Evolutionary conservation across 1,140 invertebrate species (phyloP).

Genomic region (Drosophila chauvacae): DNA sequence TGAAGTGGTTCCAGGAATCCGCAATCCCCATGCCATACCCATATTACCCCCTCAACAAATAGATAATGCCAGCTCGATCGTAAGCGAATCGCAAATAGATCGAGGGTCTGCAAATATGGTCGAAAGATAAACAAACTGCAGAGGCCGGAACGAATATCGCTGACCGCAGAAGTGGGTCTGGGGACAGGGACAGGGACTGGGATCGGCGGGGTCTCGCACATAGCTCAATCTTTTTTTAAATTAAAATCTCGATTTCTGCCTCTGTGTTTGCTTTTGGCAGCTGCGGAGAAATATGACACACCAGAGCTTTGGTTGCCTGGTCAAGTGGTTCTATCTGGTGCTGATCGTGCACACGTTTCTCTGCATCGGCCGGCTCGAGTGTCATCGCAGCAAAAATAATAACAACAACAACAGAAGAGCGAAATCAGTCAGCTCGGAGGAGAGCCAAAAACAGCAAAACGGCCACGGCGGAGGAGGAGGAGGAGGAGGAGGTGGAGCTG

Average conservation of each 20-base stretch:
- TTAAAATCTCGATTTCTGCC: conserved; percentile 32
- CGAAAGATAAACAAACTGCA: conserved; percentile 37
- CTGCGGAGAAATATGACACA: conserved; percentile 70
- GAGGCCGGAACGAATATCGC: conserved; percentile 8
- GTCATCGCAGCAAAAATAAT: conserved; percentile 66
- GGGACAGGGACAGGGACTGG: not conserved
- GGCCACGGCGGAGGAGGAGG: conserved; percentile 17
- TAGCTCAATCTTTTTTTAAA: conserved; percentile 9
- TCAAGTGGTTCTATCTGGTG: conserved; percentile 80
- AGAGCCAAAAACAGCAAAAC: conserved; percentile 58
- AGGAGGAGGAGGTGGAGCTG: not conserved
- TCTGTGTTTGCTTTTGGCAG: conserved; percentile 42
- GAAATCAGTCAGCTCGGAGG: conserved; percentile 62
- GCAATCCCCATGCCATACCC: not conserved
- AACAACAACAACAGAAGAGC: conserved; percentile 54
- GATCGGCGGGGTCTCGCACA: not conserved
- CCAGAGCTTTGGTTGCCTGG: conserved; percentile 65
- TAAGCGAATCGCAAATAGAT: conserved; percentile 54
- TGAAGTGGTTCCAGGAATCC: conserved; percentile 2
- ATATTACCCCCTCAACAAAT: not conserved
- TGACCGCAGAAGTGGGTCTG: not conserved
- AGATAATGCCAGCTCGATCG: conserved; percentile 27
- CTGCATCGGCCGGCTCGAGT: conserved; percentile 68
- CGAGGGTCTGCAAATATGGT: conserved; percentile 40
- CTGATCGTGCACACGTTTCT: conserved; percentile 68